phyloP scores from a whole-genome alignment of 2,797 vertebrate species.

The Vireo griseus region DNA sequence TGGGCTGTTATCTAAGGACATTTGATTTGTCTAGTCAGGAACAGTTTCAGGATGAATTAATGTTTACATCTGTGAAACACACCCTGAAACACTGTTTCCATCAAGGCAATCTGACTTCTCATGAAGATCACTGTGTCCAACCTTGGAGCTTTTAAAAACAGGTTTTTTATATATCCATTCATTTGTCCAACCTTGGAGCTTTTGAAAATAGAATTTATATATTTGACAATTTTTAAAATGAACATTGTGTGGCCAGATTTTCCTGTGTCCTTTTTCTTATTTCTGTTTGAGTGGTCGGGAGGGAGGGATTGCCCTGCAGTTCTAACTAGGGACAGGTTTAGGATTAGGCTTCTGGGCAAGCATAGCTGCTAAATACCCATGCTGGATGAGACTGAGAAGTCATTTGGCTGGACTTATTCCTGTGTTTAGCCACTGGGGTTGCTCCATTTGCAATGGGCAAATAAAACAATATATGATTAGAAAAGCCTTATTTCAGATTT shows the following conservation, averaged over 20 bases:
- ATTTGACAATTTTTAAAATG: background rate
- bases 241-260: background rate
- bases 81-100: background rate
- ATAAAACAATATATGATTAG: background rate
- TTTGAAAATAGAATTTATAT: background rate
- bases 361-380: background rate
- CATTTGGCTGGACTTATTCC: background rate
- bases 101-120: background rate
- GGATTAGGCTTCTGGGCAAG: background rate
- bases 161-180: background rate
- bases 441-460: background rate
- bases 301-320: background rate
- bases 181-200: background rate
- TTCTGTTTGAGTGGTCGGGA: rapidly evolving
- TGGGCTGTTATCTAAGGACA: background rate
- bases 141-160: background rate
- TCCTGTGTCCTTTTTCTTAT: background rate
- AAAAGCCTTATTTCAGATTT: background rate
- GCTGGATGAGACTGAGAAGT: background rate
- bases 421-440: background rate
- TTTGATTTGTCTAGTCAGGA: background rate
- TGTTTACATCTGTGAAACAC: background rate
- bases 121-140: background rate
- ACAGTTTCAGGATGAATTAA: background rate
- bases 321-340: background rate